Conservation (phyloP, 2,888 invertebrate species). For the Dolomedes plantarius region DNA sequence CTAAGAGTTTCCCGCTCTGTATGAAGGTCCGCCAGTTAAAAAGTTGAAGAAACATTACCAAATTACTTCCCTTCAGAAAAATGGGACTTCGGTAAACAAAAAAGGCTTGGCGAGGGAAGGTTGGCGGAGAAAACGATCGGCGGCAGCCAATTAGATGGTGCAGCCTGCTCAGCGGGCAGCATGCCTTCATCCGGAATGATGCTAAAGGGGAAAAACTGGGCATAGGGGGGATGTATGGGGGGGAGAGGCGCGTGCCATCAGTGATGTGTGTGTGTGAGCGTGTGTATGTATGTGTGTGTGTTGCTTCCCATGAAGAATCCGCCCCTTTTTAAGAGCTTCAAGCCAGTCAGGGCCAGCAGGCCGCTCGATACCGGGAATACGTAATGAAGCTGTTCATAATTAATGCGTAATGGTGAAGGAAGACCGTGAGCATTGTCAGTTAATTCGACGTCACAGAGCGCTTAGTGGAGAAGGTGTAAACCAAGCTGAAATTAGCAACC, state of each 20-base stretch:
- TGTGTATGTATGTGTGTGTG: slow-evolving; percentile 41
- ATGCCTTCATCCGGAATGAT: slow-evolving; percentile 44
- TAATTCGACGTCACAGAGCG: slow-evolving; percentile 70
- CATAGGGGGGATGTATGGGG: slow-evolving; percentile 25
- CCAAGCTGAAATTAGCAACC: slow-evolving; percentile 71
- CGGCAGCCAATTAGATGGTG: slow-evolving; percentile 64
- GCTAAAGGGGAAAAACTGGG: slow-evolving; percentile 67
- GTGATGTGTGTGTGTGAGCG: slow-evolving; percentile 59
- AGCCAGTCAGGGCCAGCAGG: slow-evolving; percentile 66
- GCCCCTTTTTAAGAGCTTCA: slow-evolving; percentile 72
- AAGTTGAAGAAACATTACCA: too few species aligned
- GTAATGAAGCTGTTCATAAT: slow-evolving; percentile 72
- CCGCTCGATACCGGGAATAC: slow-evolving; percentile 71
- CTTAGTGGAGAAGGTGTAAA: slow-evolving; percentile 70
- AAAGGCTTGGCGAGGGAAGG: slow-evolving; percentile 49
- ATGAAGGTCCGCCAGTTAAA: too few species aligned
- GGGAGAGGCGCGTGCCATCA: slow-evolving; percentile 49
- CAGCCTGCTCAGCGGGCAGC: slow-evolving; percentile 54
- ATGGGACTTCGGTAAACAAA: neutral
- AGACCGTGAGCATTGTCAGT: slow-evolving; percentile 68
- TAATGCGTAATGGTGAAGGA: slow-evolving; percentile 72
- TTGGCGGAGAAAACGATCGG: slow-evolving; percentile 64
- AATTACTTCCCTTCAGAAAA: neutral
- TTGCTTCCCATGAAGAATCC: slow-evolving; percentile 66
- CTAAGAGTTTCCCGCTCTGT: too few species aligned